Evolutionary conservation across 2,888 invertebrate genomes (phyloP), one percentile per base, ranked within the genome.

Genomic region (Himalopsyche kuldschensis): DNA sequence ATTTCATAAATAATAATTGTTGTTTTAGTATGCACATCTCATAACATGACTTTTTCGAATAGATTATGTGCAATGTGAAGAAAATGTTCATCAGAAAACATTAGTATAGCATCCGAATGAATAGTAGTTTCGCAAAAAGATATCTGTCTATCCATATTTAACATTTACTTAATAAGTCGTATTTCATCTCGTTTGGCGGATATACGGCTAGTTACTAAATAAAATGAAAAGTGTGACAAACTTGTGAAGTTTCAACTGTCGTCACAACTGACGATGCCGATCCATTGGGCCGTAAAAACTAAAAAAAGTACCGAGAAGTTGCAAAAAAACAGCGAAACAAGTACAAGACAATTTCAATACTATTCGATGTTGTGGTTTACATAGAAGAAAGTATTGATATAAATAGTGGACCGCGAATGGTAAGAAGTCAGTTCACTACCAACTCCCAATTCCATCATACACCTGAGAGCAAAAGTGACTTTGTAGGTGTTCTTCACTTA

Each of bases 151-250:
- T 20, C 48, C 17, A 48, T 48, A 20, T 55, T 55, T 55, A 55
- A 4, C 55, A 55, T 55, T 20, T 20, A 55, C 20, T 55, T 55
- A 55, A 55, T 55, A 55, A 20, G n/a, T 55, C 10, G 55, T 55
- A 55, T 55, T 55, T 55, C 20, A 20, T 55, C 20, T 55, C n/a
- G 55, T 55, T 24, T 55, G 55, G 55, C 55, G 55, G 55, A 78
- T 46, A 15, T 76, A 75, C 79, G 31, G 75, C n/a, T 46, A 82
- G 55, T 82, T 79, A 83, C 80, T 77, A 83, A 85, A 85, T 35
- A 81, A 86, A 86, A 83, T 86, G 86, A 86, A 86, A 86, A 86
- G 86, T 84, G 84, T 84, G 83, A 80, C 84, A 86, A 76, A 30
- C 75, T 32, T 75, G 78, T 77, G 63, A 35, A 69, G 77, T 46